phyloP scores from a whole-genome alignment of 2,113 vertebrate species.

The Anoura caudifer region DNA sequence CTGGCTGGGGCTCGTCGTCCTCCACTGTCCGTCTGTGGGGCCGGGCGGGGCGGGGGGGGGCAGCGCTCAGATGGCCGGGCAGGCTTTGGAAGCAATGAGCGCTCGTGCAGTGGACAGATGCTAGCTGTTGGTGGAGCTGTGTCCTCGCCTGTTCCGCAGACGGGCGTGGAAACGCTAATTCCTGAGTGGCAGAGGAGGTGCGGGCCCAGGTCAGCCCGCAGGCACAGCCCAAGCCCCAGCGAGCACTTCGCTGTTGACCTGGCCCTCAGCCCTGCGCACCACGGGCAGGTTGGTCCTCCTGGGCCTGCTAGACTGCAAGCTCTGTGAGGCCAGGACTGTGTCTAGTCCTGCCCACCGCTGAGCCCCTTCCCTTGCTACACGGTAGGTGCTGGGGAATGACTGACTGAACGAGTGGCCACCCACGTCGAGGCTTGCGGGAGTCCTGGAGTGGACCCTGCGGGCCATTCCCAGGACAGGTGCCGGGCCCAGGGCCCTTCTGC shows the following conservation, averaged over 20 bases:
- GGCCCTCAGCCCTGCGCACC: fast-evolving
- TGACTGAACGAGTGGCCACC: fast-evolving
- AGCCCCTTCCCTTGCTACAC: fast-evolving
- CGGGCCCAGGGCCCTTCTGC: not conserved
- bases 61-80: not conserved
- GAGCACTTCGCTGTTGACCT: not conserved
- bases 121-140: fast-evolving
- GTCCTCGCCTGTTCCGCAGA: not conserved
- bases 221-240: not conserved
- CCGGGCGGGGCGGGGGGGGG: fast-evolving
- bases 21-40: not conserved
- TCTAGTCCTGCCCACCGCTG: too few relatives aligned
- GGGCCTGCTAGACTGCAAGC: not conserved
- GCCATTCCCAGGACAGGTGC: not conserved
- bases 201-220: not conserved
- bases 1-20: not conserved
- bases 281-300: fast-evolving
- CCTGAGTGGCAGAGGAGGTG: not conserved
- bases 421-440: not conserved
- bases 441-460: not conserved
- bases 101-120: fast-evolving
- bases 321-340: not conserved
- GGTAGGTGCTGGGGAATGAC: not conserved
- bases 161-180: not conserved
- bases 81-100: not conserved